These are phyloP conservation scores for Paedocypris sp. DNA, from an alignment of 2,113 vertebrate genomes.

Conservation along the genomic window DNA sequence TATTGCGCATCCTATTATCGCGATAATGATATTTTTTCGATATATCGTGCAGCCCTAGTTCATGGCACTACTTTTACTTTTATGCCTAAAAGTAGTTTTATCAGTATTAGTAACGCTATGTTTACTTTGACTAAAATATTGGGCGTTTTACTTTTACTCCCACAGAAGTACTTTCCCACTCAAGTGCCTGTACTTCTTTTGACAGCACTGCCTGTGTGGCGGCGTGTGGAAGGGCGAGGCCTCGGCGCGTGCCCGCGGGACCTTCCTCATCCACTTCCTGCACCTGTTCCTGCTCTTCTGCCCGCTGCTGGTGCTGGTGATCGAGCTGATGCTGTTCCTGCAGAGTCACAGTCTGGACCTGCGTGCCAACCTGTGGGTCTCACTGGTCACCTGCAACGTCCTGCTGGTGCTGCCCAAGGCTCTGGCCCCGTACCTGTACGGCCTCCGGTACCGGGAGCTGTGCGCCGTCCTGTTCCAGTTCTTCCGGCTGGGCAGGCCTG, in stretches of 20 bases:
- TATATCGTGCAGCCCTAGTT: no score
- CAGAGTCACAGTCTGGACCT: slow-evolving; percentile 27
- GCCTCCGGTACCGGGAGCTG: slow-evolving; percentile 62
- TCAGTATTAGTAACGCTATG: no score
- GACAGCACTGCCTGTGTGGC: no score
- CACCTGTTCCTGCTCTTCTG: slow-evolving; percentile 64
- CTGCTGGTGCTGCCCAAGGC: slow-evolving; percentile 63
- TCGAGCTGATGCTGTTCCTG: slow-evolving; percentile 52
- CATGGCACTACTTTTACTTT: no score
- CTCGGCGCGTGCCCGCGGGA: slow-evolving; percentile 61
- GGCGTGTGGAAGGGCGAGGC: slow-evolving; percentile 57
- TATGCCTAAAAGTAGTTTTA: no score
- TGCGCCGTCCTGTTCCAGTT: slow-evolving; percentile 50
- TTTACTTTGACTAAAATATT: no score
- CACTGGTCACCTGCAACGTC: slow-evolving; percentile 58
- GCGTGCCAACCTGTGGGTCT: slow-evolving; percentile 52
- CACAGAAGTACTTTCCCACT: no score
- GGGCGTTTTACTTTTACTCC: no score
- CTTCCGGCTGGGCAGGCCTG: slow-evolving; percentile 43
- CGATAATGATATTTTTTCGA: no score
- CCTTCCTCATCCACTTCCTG: slow-evolving; percentile 66
- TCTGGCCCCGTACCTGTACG: slow-evolving; percentile 60
- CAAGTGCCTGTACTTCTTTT: no score
- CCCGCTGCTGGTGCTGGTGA: slow-evolving; percentile 55
- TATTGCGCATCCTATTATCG: no score